Evolutionary conservation across 64 coral and sea anemone species (phyloP), one percentile per base, ranked within the genome.

Genomic region (Montipora foliosa): DNA sequence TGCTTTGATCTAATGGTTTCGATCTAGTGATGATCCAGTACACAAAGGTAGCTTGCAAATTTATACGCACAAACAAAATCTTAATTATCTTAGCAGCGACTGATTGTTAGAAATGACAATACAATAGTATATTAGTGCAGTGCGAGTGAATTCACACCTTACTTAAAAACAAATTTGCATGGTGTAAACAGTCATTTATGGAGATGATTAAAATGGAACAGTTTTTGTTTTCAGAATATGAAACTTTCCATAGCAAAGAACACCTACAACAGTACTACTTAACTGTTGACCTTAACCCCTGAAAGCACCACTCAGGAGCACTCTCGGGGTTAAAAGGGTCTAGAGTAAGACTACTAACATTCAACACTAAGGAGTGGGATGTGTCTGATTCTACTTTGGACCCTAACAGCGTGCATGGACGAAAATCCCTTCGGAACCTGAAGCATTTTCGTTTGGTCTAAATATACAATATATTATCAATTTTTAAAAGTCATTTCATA

Each of bases 401-500:
- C 9, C 61, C 61, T 64, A 14, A 14, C 10, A 64, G 61, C 61
- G 0, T 64, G 61, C 13, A 12, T 11, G 61, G 61, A 64, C 8
- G 61, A 64, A 64, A 15, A 64, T 8, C 10, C 61, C 5, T 12
- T 12, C 21, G 68, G 68, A 71, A 71, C 68, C 68, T 37, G 21
- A 11, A 22, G 68, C 20, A 24, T 71, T 71, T 64, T 67, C 15
- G 68, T 71, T 71, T 71, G 68, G 68, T 71, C 20, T 71, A n/a
- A 22, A 22, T 20, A 6, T 71, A 71, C 5, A 24, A 71, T 71
- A 71, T 64, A 71, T 71, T 71, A 71, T 71, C 11, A 15, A 12
- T 20, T 22, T 71, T 71, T 24, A 6, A 22, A 15, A 71, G 17
- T 78, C 76, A 78, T 85, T 84, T 76, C 75, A 94, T 51, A 98